phyloP scores from a whole-genome alignment of 2,888 invertebrate genomes.

The Troilus luridus region DNA sequence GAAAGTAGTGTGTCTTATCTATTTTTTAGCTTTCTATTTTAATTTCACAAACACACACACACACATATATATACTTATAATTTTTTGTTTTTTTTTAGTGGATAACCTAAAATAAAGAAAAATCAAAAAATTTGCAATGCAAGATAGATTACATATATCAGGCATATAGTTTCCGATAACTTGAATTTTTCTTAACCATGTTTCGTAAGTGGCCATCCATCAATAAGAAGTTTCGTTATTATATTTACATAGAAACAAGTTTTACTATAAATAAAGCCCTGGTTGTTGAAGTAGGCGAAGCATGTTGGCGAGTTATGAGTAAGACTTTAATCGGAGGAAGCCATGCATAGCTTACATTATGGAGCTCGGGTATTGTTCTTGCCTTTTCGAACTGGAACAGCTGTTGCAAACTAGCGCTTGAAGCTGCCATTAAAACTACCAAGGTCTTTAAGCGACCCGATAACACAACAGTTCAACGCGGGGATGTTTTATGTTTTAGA shows the following conservation, averaged over 20 bases:
- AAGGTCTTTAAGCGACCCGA: neutral
- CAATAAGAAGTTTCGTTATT: neutral
- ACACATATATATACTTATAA: too few relatives aligned
- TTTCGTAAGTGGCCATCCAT: neutral
- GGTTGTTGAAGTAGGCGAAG: neutral
- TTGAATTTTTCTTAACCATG: too few relatives aligned
- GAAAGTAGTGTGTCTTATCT: too few relatives aligned
- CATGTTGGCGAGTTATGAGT: neutral
- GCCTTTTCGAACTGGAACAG: constrained; percentile 24
- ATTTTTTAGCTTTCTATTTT: too few relatives aligned
- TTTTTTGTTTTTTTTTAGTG: too few relatives aligned
- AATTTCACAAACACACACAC: too few relatives aligned
- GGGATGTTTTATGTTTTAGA: neutral
- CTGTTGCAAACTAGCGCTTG: neutral
- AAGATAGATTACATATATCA: too few relatives aligned
- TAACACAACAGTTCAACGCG: neutral
- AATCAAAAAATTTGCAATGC: too few relatives aligned
- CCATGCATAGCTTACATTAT: constrained; percentile 43
- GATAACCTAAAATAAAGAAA: too few relatives aligned
- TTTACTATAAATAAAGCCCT: neutral
- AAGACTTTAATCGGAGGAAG: constrained; percentile 20
- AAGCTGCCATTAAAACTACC: constrained; percentile 13
- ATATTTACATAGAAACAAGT: neutral
- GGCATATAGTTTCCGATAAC: too few relatives aligned
- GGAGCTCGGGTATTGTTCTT: neutral